Evolutionary conservation across 2,888 invertebrate genomes (phyloP), one percentile per base, ranked within the genome.

Genomic region (Yponomeuta evonymella): DNA sequence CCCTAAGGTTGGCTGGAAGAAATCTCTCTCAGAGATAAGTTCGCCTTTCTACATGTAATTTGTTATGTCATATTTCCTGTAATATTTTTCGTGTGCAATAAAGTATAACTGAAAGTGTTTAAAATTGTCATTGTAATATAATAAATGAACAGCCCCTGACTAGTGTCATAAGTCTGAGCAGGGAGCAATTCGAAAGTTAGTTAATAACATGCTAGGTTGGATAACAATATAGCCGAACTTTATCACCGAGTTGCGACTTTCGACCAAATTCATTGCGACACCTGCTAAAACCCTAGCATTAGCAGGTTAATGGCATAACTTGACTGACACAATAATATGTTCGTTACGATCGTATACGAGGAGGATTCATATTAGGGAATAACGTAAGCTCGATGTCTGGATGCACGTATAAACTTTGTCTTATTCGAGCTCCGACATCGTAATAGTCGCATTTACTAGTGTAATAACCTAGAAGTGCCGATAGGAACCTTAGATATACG

Each of bases 401-500:
- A 67, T 67, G 48, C 48, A 36, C 43, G 43, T 12, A 36, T 70
- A 63, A 70, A 70, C 63, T 62, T 63, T 33, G 70, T 36, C 63
- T 15, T 63, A 33, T 65, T 29, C 65, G 23, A 29, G 65, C 65
- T n/a, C 23, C 58, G 48, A 30, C n/a, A 65, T 48, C 48, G 48
- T 70, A 70, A 70, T 70, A 33, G 70, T 9, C 48, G 15, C 65
- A 65, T 70, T 70, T 70, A 23, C 65, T 65, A 65, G 48, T 48
- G 65, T 70, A 70, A 70, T 70, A 70, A 70, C 65, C 64, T 29
- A 36, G 48, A 70, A 69, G 36, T 69, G 48, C 48, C 79, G 83
- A 85, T 83, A 82, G 83, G 82, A 81, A 79, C 79, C 82, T 78
- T 76, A 83, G 85, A 85, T 84, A 85, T 15, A 62, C 71, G 78